Conservation (phyloP, 2,797 vertebrate genomes). For the Sorex maritimensis region DNA sequence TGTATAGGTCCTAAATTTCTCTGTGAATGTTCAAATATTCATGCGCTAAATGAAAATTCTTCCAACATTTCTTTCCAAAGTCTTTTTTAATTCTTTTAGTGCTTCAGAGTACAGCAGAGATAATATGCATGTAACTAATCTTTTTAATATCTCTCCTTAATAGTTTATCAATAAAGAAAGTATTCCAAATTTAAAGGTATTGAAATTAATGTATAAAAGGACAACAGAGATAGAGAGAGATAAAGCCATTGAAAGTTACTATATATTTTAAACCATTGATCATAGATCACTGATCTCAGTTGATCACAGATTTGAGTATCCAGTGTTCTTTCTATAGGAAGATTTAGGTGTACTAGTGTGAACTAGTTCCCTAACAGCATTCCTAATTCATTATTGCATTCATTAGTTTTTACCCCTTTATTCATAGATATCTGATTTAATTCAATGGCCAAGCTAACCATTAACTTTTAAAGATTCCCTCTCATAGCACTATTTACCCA, state of each 20-base stretch:
- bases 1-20: slow-evolving; percentile 59
- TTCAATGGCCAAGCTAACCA: slow-evolving; percentile 35
- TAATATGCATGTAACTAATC: slow-evolving; percentile 30
- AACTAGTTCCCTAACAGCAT: slow-evolving; percentile 20
- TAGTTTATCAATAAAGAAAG: slow-evolving; percentile 27
- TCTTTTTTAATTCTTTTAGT: slow-evolving; percentile 41
- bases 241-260: slow-evolving; percentile 23
- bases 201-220: slow-evolving; percentile 59
- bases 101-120: slow-evolving; percentile 13
- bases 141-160: slow-evolving; percentile 61
- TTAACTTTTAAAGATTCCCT: slow-evolving; percentile 46
- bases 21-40: slow-evolving; percentile 48
- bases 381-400: background rate
- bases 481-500: slow-evolving; percentile 16
- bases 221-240: background rate
- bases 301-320: slow-evolving; percentile 27
- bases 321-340: slow-evolving; percentile 35
- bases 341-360: slow-evolving; percentile 10
- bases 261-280: slow-evolving; percentile 22
- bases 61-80: slow-evolving; percentile 59
- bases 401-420: background rate
- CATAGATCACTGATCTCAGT: no score
- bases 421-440: slow-evolving; percentile 1
- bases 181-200: slow-evolving; percentile 42
- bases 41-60: slow-evolving; percentile 46